Base-by-base conservation (phyloP, 2,797 vertebrate genomes). In the Halcyon chelicuti region DNA sequence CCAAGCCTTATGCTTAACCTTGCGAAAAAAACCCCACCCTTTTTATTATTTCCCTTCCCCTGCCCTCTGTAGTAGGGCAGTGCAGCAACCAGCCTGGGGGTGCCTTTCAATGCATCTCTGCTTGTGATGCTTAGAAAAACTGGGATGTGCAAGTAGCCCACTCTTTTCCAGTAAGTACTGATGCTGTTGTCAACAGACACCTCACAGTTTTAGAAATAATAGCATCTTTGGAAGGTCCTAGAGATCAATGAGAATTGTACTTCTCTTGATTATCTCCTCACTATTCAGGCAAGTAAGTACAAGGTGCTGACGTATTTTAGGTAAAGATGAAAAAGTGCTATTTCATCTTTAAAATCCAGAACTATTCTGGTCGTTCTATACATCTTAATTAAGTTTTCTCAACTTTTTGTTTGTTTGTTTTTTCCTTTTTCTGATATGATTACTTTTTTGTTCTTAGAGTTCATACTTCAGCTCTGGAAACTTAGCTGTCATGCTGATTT, bases 341-440 rank as follows among this genome's bases (percentile, higher is more conserved):
- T 73, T 74, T 88, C 5, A 62, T 62, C 65, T 93, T 92, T 22
- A 31, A 88, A 93, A 66, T 61, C 40, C 47, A 66, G 63, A 70
- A 62, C 25, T 73, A 9, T 33, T 65, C 49, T 60, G 39, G 2
- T 42, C 55, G 12, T 86, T 86, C 29, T 40, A 40, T 71, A 42
- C 23, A 68, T n/a, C 44, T 77, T 55, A 51, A 76, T 77, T 74
- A 61, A 57, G 58, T 61, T 75, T 82, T 37, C 5, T 11, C 2
- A 46, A 47, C 46, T 49, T 26, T 28, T 25, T 14, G 19, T n/a
- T 0, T 22, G 7, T 47, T 37, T 19, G 49, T n/a, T 72, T 67
- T 86, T 73, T 74, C 84, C 44, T 9, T 35, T n/a, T n/a, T 11
- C 29, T 22, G 11, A 23, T 72, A 17, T 20, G 33, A 63, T n/a